Evolutionary conservation across 2,888 invertebrate species (phyloP), one percentile per base, ranked within the genome.

Genomic region (Xestobium rufovillosum): DNA sequence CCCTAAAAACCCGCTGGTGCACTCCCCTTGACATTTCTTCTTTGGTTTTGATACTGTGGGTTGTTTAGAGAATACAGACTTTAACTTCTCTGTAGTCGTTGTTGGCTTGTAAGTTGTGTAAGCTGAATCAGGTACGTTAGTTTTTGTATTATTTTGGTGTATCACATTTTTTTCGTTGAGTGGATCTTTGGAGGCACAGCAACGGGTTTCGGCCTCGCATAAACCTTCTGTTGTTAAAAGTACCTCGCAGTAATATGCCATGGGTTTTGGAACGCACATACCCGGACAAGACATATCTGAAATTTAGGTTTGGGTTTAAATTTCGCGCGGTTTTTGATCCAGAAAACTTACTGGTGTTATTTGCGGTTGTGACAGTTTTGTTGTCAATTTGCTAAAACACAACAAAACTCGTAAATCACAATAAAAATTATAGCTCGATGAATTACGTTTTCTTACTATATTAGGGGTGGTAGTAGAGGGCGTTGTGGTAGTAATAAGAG

Each of bases 201-300:
- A 91, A 38, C 80, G 75, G 40, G 82, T 71, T 1, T 83, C 83
- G 10, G 76, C 65, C 50, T 81, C 79, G 61, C 91, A 90, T 2
- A 88, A 71, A 16, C 76, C 77, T 19, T 75, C 70, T 2, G 80
- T 75, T 32, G 80, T 80, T 32, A 89, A 67, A 49, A 88, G 84
- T 0, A 87, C 88, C 53, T 89, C 87, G 60, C 91, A 91, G 61
- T 90, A 90, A 56, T 82, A 80, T 0, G 87, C 80, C 42, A 90
- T 79, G 14, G 81, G 71, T 34, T 84, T 80, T 13, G 83, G 80
- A 36, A 90, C 86, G 57, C 91, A 91, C 4, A 88, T 82, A 3
- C 90, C 89, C 0, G 81, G 79, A 52, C 90, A 90, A 56, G 57
- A 53, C 44, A 59, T 76, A 12, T 42, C 39, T 4, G 41, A 23